Base-by-base conservation (phyloP, 2,113 vertebrate genomes). In the Oryctolagus cuniculus region DNA sequence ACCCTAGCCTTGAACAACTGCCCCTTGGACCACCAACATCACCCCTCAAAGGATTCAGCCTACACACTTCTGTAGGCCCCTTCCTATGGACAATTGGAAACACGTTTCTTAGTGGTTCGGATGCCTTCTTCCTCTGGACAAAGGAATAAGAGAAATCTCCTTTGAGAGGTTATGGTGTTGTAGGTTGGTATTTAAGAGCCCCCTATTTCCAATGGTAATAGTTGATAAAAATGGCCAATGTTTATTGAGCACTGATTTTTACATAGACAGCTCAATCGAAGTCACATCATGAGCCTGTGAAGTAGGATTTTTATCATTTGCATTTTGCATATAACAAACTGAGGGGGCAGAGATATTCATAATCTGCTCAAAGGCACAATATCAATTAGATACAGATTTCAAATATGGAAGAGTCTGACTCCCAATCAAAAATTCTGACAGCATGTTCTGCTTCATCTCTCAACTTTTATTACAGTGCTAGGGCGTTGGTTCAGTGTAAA, bases 61-160 rank as follows among this genome's bases (percentile, higher is more conserved):
- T 34, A 1, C 15, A 8, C 38, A 19, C 11, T 55, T 6, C 29
- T 5, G 0, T n/a, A 49, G 66, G 9, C 19, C n/a, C 8, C 70
- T 25, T 88, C 34, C 22, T 24, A 55, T 49, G 51, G 10, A 10
- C 51, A 87, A 49, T 4, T 11, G 10, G 13, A 78, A 38, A 27
- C 19, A 29, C 1, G 4, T 67, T 87, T 87, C 53, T 90, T 66
- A 22, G 13, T 53, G 6, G 84, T 90, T 84, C 78, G 51, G 9
- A 36, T 55, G 3, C 44, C 13, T 83, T 84, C 7, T 2, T 67
- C 67, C 38, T 72, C 38, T 85, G 24, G 29, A 3, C 10, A 24
- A 1, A 22, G 38, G 77, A 67, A 3, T 31, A 81, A 79, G 8
- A 34, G 74, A 69, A 21, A 90, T 17, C 16, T 83, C 17, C 63